These are phyloP conservation scores for Lepetodrilus schrolli DNA, from an alignment of 2,888 invertebrate species.

Conservation along the genomic window DNA sequence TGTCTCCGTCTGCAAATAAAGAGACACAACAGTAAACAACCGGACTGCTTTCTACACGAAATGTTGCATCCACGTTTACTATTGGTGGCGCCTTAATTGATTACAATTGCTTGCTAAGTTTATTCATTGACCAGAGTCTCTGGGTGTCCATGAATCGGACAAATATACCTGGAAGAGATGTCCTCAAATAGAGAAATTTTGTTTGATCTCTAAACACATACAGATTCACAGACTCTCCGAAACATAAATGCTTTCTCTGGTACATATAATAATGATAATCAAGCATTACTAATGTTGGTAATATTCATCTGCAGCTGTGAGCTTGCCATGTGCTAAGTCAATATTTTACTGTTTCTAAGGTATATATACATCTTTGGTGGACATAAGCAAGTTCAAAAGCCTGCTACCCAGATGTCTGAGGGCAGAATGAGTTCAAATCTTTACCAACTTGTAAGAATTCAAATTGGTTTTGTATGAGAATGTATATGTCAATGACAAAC, in stretches of 20 bases:
- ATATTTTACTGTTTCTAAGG: background rate
- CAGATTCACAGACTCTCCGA: background rate
- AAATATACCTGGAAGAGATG: conserved; percentile 12
- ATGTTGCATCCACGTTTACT: background rate
- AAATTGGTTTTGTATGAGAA: too few species aligned
- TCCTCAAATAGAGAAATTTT: background rate
- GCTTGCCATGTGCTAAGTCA: background rate
- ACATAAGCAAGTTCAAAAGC: too few species aligned
- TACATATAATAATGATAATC: background rate
- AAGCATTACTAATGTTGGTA: background rate
- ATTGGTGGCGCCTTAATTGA: conserved; percentile 18
- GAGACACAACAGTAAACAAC: conserved; percentile 16
- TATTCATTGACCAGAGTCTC: background rate
- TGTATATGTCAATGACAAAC: too few species aligned
- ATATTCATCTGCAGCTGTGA: background rate
- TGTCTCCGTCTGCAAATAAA: conserved; percentile 10
- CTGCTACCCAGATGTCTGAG: too few species aligned
- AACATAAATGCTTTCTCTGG: background rate
- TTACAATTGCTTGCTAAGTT: conserved; percentile 1
- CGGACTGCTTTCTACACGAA: background rate
- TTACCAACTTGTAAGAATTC: too few species aligned
- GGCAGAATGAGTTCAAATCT: too few species aligned
- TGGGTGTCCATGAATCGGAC: background rate
- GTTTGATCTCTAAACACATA: background rate
- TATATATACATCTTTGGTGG: too few species aligned